Conservation (phyloP, 2,113 vertebrate genomes). For the Dendropsophus ebraccatus region DNA sequence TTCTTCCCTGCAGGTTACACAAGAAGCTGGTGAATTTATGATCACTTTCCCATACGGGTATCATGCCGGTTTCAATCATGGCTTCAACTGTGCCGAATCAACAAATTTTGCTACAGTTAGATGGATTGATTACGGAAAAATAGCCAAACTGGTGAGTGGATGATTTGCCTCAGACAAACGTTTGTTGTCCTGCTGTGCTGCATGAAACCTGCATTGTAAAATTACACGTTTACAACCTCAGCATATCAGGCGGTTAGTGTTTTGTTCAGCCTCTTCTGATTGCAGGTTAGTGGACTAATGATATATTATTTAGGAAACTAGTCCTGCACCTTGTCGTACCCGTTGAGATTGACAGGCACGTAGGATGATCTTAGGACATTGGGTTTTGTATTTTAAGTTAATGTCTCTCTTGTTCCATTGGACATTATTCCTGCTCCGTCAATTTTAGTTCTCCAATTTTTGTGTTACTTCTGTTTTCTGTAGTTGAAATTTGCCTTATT, state of each 20-base stretch:
- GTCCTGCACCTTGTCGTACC: conserved; percentile 7
- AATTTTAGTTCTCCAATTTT: no score
- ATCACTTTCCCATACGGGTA: conserved; percentile 98
- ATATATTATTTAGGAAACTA: conserved; percentile 38
- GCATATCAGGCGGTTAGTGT: conserved; percentile 38
- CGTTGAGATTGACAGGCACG: neutral
- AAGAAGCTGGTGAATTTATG: conserved; percentile 97
- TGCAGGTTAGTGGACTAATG: conserved; percentile 46
- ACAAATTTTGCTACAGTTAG: conserved; percentile 95
- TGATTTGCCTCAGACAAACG: conserved; percentile 51
- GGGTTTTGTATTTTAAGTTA: neutral
- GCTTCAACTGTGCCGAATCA: conserved; percentile 98
- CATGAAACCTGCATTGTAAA: conserved; percentile 58
- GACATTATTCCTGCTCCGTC: neutral
- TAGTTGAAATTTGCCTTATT: no score
- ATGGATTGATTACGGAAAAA: conserved; percentile 98
- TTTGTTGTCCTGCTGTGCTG: conserved; percentile 54
- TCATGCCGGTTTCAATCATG: conserved; percentile 97
- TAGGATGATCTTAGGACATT: neutral
- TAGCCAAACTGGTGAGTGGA: conserved; percentile 84
- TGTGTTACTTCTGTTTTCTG: no score
- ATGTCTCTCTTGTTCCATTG: neutral
- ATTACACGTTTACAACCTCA: conserved; percentile 52
- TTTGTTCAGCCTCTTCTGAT: conserved; percentile 49
- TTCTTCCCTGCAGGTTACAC: conserved; percentile 83